phyloP scores from a whole-genome alignment of 2,113 vertebrate species.

The Lepus americanus region DNA sequence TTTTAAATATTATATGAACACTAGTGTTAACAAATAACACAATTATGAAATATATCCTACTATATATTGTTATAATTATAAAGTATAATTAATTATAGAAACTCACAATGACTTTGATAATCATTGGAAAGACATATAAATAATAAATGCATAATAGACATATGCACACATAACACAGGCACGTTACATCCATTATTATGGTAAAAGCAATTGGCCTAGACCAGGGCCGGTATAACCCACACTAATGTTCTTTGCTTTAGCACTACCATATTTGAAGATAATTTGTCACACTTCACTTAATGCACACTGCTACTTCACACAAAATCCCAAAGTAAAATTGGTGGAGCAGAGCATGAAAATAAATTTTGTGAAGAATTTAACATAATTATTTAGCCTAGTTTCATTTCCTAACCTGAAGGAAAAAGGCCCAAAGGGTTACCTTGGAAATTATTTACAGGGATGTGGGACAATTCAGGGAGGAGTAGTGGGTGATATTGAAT shows the following conservation, averaged over 20 bases:
- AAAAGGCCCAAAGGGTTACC: background rate
- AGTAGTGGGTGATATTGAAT: background rate
- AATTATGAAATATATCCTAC: background rate
- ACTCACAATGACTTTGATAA: background rate
- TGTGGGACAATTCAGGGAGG: background rate
- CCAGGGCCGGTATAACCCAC: background rate
- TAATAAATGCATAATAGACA: background rate
- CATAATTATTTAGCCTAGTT: background rate
- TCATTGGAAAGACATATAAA: background rate
- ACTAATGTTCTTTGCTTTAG: background rate
- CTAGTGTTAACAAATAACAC: too few relatives aligned
- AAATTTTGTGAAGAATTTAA: slow-evolving; percentile 4
- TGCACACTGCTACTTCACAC: background rate
- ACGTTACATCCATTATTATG: background rate
- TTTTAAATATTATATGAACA: slow-evolving; percentile 9
- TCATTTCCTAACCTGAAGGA: background rate
- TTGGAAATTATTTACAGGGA: background rate
- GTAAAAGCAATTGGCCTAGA: background rate
- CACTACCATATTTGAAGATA: background rate
- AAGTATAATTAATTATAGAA: background rate
- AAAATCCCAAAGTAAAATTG: slow-evolving; percentile 3
- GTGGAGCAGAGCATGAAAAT: background rate
- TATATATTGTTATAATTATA: background rate
- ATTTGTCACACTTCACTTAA: background rate
- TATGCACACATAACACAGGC: too few relatives aligned